Evolutionary conservation across 37 sponge, comb jelly and placozoan genomes (phyloP), one percentile per base, ranked within the genome.

Genomic region (Oscarella lobularis): DNA sequence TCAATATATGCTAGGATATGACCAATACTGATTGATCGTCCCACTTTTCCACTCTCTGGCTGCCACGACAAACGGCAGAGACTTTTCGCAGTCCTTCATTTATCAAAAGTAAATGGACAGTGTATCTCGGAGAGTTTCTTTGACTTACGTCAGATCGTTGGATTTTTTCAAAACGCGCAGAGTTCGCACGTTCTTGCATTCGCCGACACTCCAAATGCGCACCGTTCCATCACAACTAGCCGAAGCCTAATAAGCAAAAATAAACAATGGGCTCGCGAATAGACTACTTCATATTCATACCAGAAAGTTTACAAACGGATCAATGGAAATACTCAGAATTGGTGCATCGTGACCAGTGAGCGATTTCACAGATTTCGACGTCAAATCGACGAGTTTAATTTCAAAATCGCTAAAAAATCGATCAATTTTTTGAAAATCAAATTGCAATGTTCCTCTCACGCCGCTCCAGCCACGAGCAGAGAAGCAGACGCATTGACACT

Each of bases 171-270:
- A 48, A 9, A 48, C 60, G 20, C 20, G 9, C 60, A 48, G 60
- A 48, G 60, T 48, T 48, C 20, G 60, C 9, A 9, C 9, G 20
- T 27, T 20, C 9, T 9, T 20, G 60, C 20, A 48, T 9, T 48
- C 20, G 14, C 9, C 20, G 60, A 48, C 14, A 27, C 60, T 48
- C 60, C 60, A 48, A 27, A 48, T 48, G 9, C 60, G 9, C 60
- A 48, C 60, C 9, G 60, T 48, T 48, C 60, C 60, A 48, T 48
- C 60, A 48, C 60, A 48, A 48, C 60, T 48, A 27, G 60, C 60
- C 9, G 60, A 48, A 27, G 60, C 60, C 60, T 48, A 48, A 27
- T 27, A 48, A 27, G 60, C 60, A 48, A 27, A 48, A 48, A 48
- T 48, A 48, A 48, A 48, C 60, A 9, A n/a, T n/a, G n/a, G n/a